A percentile compares a stretch with the other conserved stretches of the same genome.
Conservation (phyloP, 2,797 vertebrate genomes). For the Echiichthys vipera region DNA sequence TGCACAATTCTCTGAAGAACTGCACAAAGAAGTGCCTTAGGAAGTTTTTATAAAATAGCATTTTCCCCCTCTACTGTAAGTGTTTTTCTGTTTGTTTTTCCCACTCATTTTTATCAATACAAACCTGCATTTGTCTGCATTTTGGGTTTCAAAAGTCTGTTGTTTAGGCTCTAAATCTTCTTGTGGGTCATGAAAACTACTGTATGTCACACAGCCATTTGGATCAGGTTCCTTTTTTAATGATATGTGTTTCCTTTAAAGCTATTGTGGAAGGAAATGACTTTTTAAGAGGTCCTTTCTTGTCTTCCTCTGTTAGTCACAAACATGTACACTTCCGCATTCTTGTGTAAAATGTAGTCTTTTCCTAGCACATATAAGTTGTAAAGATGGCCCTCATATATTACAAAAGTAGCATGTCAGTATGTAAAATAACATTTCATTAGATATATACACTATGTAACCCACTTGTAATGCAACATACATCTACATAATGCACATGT, state of each 20-base stretch:
- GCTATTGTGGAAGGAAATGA: neutral
- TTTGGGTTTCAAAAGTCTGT: neutral
- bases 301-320: neutral
- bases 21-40: slow-evolving; percentile 7
- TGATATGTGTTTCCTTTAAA: neutral
- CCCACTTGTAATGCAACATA: neutral
- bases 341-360: neutral
- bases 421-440: neutral
- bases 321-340: neutral
- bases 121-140: slow-evolving; percentile 10
- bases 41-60: neutral
- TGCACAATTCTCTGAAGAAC: neutral
- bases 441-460: neutral
- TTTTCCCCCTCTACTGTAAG: neutral
- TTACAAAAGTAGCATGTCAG: neutral
- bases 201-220: neutral
- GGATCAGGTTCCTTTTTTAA: neutral
- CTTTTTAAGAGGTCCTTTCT: neutral
- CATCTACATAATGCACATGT: neutral
- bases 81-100: neutral
- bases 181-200: neutral
- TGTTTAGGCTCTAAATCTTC: neutral
- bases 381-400: neutral
- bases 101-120: neutral
- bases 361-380: neutral